Base-by-base conservation (phyloP, 2,888 invertebrate species). In the Tridacna gigas region DNA sequence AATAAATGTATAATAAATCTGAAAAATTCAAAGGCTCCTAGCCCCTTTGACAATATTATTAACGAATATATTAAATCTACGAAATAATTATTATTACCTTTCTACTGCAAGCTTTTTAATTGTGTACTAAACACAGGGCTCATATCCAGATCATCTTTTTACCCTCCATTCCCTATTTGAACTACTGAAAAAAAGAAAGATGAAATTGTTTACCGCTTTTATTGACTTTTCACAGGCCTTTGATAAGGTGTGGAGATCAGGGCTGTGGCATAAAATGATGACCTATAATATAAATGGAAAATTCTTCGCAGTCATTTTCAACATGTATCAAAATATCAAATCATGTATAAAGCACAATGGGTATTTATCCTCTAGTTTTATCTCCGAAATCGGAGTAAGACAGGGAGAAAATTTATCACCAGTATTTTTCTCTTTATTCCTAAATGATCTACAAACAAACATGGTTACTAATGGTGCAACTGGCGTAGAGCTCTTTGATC, bases 11-110 rank as follows among this genome's bases (percentile, higher is more conserved):
- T 22, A 48, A n/a, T 7, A 2, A 47, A 20, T 47, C 51, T 47
- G 0, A 7, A 48, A 26, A 73, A 73, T 48, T 20, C 26, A 18
- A 73, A 48, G 22, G 48, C 73, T 4, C 20, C 69, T 18, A 69
- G 69, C 37, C 69, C 69, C n/a, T 13, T 15, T 28, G 69, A 9
- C 11, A 37, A 69, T 28, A 37, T 37, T 37, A 37, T 37, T 4
- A 69, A 69, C n/a, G 69, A 69, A 69, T 69, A 69, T 37, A 69
- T 69, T 69, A 69, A 69, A 28, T 69, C 28, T 28, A 69, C 69
- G 1, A 69, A 69, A 37, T 7, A 13, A n/a, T 28, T 37, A 18
- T n/a, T 69, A 0, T 37, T 69, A 69, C 56, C 56, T n/a, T 9
- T 56, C 56, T 56, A 56, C 56, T n/a, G n/a, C 3, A 56, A 56